Percentiles rank a stretch among this genome's conserved stretches.
Conservation (phyloP, 1,140 invertebrate genomes). For the Temnothorax nylanderi region DNA sequence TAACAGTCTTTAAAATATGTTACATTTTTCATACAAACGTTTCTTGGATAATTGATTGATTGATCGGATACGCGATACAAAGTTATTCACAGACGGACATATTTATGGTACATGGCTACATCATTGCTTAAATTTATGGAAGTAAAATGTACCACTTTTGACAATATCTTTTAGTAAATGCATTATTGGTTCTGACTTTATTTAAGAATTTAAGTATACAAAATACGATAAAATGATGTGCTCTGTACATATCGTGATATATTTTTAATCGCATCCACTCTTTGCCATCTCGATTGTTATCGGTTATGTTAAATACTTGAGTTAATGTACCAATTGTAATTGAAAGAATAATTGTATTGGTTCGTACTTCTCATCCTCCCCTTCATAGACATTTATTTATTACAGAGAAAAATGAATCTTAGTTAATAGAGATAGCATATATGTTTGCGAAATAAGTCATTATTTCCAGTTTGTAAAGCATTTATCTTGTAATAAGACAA, state of each 20-base stretch:
- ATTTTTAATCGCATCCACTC: background rate
- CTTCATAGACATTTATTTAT: slow-evolving; percentile 8
- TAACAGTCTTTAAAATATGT: slow-evolving; percentile 76
- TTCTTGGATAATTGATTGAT: slow-evolving; percentile 36
- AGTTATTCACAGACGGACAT: background rate
- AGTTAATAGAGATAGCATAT: background rate
- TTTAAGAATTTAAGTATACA: background rate
- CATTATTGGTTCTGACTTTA: background rate
- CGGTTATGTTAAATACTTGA: background rate
- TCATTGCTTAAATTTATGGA: background rate
- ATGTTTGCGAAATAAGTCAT: background rate
- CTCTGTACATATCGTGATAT: background rate
- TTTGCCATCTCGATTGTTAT: slow-evolving; percentile 1
- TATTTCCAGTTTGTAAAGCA: slow-evolving; percentile 14
- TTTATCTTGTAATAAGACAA: slow-evolving; percentile 21
- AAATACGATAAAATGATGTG: background rate
- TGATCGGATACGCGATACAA: background rate
- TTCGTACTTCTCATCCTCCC: background rate
- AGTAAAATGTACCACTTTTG: background rate
- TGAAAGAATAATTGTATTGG: background rate
- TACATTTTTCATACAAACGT: slow-evolving; percentile 50
- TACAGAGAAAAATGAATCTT: background rate
- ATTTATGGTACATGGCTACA: background rate
- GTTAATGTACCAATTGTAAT: background rate
- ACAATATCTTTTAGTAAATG: slow-evolving; percentile 12